phyloP scores from a whole-genome alignment of 2,113 vertebrate genomes.

The Malaclemys terrapin region DNA sequence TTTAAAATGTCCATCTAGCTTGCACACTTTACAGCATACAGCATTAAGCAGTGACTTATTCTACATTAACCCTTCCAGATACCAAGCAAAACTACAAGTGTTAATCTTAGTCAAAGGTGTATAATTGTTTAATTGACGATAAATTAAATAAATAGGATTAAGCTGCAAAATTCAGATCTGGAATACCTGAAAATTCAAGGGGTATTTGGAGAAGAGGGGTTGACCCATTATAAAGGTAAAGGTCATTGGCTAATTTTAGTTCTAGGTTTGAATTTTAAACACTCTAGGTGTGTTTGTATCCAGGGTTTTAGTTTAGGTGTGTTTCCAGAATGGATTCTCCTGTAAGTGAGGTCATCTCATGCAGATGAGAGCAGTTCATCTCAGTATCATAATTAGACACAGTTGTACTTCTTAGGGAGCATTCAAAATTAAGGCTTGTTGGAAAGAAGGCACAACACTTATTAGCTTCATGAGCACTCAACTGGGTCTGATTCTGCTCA shows the following conservation, averaged over 20 bases:
- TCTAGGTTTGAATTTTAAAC: neutral
- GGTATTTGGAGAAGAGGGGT: neutral
- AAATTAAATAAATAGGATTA: neutral
- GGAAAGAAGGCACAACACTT: neutral
- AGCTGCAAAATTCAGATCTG: neutral
- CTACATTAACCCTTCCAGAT: neutral
- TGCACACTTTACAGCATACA: neutral
- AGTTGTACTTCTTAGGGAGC: neutral
- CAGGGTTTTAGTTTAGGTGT: neutral
- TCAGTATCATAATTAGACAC: neutral
- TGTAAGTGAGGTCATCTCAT: neutral
- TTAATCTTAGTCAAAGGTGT: neutral
- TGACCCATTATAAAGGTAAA: neutral
- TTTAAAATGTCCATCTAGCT: neutral
- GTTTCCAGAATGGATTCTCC: neutral
- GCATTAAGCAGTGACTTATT: neutral
- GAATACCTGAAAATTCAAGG: neutral
- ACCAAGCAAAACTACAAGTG: neutral
- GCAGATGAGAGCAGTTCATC: neutral
- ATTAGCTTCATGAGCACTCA: neutral
- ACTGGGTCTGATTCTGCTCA: fast-evolving
- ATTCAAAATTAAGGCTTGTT: neutral
- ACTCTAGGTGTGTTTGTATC: neutral
- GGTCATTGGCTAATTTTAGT: neutral
- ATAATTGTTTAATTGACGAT: neutral